Conservation (phyloP, 1,140 invertebrate species). For the Cydia splendana region DNA sequence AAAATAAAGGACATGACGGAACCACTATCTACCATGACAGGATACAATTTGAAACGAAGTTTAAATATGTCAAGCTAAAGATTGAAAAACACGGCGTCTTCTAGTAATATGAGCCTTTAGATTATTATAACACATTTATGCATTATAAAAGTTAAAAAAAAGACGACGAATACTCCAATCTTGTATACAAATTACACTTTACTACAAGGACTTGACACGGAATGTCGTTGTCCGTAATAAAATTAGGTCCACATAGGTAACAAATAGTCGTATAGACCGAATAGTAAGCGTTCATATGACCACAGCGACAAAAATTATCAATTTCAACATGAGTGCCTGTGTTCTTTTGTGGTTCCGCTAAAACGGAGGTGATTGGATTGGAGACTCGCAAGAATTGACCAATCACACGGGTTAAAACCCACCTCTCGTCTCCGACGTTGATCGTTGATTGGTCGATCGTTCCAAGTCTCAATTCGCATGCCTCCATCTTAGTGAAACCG, state of each 20-base stretch:
- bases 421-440: not conserved
- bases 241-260: not conserved
- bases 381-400: not conserved
- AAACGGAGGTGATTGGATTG: not conserved
- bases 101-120: not conserved
- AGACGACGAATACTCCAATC: constrained; percentile 10
- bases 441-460: not conserved
- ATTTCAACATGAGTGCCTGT: constrained; percentile 4
- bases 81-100: constrained; percentile 4
- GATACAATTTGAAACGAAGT: constrained; percentile 37
- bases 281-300: not conserved
- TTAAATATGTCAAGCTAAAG: constrained; percentile 34
- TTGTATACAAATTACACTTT: not conserved
- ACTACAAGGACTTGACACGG: not conserved
- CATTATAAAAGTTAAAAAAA: not conserved
- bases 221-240: not conserved
- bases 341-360: not conserved
- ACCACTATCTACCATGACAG: constrained; percentile 37
- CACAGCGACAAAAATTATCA: not conserved
- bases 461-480: not conserved
- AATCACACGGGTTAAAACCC: not conserved
- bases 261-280: not conserved
- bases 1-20: constrained; percentile 43
- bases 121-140: not conserved
- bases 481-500: not conserved